These are phyloP conservation scores for Semaprochilodus insignis DNA, from an alignment of 2,797 vertebrate genomes.

Conservation along the genomic window DNA sequence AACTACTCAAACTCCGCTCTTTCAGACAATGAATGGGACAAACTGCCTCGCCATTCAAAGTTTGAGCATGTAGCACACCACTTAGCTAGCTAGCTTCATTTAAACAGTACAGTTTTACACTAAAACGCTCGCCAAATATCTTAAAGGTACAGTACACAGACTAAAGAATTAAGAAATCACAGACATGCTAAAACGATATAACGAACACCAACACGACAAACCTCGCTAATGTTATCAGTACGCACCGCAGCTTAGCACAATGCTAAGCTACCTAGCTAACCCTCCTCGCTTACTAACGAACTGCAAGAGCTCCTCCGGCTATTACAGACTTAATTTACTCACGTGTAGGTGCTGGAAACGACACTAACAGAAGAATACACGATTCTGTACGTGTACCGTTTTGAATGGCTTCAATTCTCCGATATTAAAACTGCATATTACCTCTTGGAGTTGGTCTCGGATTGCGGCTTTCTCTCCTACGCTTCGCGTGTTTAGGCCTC, in stretches of 20 bases:
- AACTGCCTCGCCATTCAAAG: conserved; percentile 7
- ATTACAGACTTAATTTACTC: neutral
- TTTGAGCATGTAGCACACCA: neutral
- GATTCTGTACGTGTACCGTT: no score
- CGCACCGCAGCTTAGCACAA: conserved; percentile 16
- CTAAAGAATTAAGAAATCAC: neutral
- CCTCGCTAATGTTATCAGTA: neutral
- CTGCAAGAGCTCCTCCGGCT: neutral
- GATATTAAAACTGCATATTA: conserved; percentile 24
- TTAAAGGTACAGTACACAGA: neutral
- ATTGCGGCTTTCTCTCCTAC: conserved; percentile 19
- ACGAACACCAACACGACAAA: neutral
- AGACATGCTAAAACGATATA: neutral
- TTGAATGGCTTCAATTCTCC: neutral
- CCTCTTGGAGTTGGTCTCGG: conserved; percentile 32
- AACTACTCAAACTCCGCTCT: neutral
- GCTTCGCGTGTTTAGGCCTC: conserved; percentile 44
- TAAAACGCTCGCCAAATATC: neutral
- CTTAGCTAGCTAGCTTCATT: no score
- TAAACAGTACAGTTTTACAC: neutral
- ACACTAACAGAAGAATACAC: neutral
- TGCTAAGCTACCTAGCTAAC: neutral
- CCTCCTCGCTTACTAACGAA: neutral
- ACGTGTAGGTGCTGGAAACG: neutral
- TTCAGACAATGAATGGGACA: conserved; percentile 18